phyloP scores from a whole-genome alignment of 1,140 invertebrate species.

The Achatina immaculata region DNA sequence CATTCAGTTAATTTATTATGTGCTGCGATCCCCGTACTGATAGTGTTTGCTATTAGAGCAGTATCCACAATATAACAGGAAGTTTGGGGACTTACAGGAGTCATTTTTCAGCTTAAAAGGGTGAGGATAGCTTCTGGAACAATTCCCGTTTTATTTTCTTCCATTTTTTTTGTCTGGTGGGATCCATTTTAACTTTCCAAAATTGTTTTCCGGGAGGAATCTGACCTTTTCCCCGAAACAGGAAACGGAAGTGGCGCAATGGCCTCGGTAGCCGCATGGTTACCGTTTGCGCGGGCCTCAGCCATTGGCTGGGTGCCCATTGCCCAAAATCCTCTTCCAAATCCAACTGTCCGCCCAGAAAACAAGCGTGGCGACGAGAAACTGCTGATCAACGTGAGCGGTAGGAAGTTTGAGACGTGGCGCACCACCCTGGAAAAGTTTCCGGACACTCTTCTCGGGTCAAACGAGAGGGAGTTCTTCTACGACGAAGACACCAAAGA shows the following conservation, averaged over 20 bases:
- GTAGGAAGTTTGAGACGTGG: constrained; percentile 98
- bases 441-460: constrained; percentile 97
- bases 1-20: too few species aligned
- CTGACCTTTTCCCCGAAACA: constrained; percentile 56
- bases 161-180: not conserved
- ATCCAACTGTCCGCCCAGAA: constrained; percentile 75
- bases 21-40: too few species aligned
- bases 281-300: constrained; percentile 98
- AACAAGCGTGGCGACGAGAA: constrained; percentile 66
- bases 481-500: constrained; percentile 98
- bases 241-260: constrained; percentile 73
- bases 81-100: too few species aligned
- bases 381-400: constrained; percentile 75
- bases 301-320: constrained; percentile 89
- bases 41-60: too few species aligned
- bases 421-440: constrained; percentile 99
- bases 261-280: constrained; percentile 99
- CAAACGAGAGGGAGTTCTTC: constrained; percentile 98
- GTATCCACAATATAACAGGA: too few species aligned
- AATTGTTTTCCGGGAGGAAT: constrained; percentile 63
- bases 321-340: constrained; percentile 89
- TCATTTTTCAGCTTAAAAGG: too few species aligned
- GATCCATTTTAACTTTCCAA: constrained; percentile 47
- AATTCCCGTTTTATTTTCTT: too few species aligned
- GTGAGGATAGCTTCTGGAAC: too few species aligned